A percentile compares a stretch with the other conserved stretches of the same genome.
Evolutionary conservation across 2,888 invertebrate genomes (phyloP).

Genomic region (Fragum fragum): DNA sequence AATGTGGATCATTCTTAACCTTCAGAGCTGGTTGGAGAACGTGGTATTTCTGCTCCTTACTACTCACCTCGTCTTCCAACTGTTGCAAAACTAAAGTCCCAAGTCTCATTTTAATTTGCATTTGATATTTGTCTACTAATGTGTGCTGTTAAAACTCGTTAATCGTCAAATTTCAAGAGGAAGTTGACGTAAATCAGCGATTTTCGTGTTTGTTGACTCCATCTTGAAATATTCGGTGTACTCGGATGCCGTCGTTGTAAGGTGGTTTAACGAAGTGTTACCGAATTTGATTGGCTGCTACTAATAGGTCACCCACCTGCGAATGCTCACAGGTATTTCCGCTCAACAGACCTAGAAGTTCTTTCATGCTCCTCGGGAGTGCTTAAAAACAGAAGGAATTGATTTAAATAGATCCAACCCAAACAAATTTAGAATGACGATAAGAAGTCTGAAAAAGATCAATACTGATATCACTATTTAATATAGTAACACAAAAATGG

Average conservation of each 20-base stretch:
- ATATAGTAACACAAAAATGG: too few species aligned
- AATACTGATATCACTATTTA: too few species aligned
- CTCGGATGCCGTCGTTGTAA: constrained; percentile 17
- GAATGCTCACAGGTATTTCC: constrained; percentile 9
- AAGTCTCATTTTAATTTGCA: constrained; percentile 76
- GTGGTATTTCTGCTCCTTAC: not conserved
- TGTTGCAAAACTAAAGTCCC: constrained; percentile 79
- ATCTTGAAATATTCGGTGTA: constrained; percentile 56
- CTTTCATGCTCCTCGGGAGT: not conserved
- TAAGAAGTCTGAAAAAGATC: too few species aligned
- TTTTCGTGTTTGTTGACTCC: constrained; percentile 60
- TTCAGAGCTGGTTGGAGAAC: not conserved
- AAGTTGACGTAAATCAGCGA: constrained; percentile 27
- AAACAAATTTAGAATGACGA: too few species aligned
- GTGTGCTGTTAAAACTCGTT: not conserved
- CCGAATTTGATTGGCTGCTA: constrained; percentile 27
- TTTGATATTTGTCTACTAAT: constrained; percentile 21
- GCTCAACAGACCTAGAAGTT: not conserved
- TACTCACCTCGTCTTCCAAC: constrained; percentile 79
- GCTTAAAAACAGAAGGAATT: too few species aligned
- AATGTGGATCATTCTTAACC: not conserved
- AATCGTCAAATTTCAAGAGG: constrained; percentile 18
- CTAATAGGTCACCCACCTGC: constrained; percentile 10
- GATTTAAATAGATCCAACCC: too few species aligned
- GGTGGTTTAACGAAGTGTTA: constrained; percentile 8